Conservation (phyloP, 2,888 invertebrate species). For the Leucophenga montana region DNA sequence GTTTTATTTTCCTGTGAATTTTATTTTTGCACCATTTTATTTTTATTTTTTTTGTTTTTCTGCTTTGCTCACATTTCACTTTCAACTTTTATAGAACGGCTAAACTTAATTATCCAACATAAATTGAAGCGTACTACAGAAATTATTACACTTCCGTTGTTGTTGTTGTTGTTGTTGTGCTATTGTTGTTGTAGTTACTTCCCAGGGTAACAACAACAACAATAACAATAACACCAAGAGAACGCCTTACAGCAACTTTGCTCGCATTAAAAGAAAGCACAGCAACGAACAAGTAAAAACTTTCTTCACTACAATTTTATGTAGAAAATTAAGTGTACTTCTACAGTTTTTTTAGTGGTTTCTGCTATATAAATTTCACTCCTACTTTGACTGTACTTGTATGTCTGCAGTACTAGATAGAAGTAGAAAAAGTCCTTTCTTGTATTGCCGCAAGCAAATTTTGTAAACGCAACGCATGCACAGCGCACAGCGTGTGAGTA, state of each 20-base stretch:
- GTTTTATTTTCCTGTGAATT: no score
- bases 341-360: conserved; percentile 11
- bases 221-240: no score
- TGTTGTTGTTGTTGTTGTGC: not conserved
- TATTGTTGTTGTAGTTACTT: not conserved
- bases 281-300: not conserved
- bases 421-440: no score
- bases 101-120: conserved; percentile 29
- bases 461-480: no score
- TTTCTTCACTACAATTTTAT: not conserved
- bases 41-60: no score
- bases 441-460: not conserved
- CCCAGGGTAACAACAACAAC: not conserved
- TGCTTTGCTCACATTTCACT: no score
- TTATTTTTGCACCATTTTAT: no score
- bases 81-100: not conserved
- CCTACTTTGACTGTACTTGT: no score
- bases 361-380: not conserved
- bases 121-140: conserved; percentile 31
- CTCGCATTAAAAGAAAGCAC: not conserved
- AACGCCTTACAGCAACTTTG: no score
- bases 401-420: no score
- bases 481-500: not conserved
- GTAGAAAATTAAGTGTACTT: conserved; percentile 23
- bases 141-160: conserved; percentile 28